Percentiles rank a stretch among this genome's conserved stretches.
phyloP scores from a whole-genome alignment of 2,113 vertebrate species.

The Sceloporus tristichus region DNA sequence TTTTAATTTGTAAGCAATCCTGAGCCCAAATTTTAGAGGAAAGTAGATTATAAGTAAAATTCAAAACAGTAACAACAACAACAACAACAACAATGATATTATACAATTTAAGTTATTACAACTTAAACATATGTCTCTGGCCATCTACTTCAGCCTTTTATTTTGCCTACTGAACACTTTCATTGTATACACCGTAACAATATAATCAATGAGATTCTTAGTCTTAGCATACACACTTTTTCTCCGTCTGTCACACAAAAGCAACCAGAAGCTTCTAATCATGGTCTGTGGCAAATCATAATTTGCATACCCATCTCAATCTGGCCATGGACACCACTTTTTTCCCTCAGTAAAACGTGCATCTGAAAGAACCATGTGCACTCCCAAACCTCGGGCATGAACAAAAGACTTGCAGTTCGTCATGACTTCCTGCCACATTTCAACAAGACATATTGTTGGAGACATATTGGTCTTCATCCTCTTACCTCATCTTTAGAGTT shows the following conservation, averaged over 20 bases:
- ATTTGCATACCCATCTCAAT: not conserved
- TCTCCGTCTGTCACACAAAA: not conserved
- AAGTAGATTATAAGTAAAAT: not conserved
- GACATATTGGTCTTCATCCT: not conserved
- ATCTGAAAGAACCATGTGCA: not conserved
- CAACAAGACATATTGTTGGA: not conserved
- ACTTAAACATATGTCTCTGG: not conserved
- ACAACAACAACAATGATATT: not conserved
- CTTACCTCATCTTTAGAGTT: not conserved
- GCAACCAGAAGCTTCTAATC: not conserved
- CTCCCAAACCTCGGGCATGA: not conserved
- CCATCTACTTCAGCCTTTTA: too few relatives aligned
- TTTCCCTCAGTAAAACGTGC: not conserved
- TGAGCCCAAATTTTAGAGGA: too few relatives aligned
- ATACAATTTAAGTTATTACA: not conserved
- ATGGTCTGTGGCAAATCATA: not conserved
- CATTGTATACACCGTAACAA: not conserved
- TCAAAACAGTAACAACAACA: not conserved
- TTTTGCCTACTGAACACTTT: not conserved
- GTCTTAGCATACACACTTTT: not conserved
- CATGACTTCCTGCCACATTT: not conserved
- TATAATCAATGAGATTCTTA: not conserved
- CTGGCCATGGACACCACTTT: not conserved
- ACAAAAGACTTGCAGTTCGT: not conserved
- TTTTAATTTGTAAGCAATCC: too few relatives aligned